phyloP scores from a whole-genome alignment of 2,888 invertebrate species.

The Tenthredo amoena region DNA sequence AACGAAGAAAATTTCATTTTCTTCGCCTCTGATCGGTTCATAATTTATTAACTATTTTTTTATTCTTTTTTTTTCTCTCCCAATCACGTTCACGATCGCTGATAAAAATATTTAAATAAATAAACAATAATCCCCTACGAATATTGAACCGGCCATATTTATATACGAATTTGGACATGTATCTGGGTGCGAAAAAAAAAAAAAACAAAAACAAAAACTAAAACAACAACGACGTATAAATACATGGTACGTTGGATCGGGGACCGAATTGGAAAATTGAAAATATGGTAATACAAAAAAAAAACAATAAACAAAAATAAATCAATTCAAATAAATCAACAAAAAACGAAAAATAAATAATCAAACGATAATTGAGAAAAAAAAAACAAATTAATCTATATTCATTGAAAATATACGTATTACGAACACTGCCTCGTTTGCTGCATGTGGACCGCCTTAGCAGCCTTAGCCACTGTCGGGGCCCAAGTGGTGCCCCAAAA shows the following conservation, averaged over 20 bases:
- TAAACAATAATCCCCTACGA: neutral
- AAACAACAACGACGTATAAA: conserved; percentile 6
- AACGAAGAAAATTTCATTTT: neutral
- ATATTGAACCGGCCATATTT: neutral
- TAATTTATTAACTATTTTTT: neutral
- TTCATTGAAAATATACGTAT: conserved; percentile 55
- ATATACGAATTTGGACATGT: neutral
- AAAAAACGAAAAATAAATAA: conserved; percentile 18
- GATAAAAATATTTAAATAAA: neutral
- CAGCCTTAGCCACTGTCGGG: conserved; percentile 82
- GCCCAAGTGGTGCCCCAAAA: conserved; percentile 88
- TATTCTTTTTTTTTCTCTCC: too few relatives aligned
- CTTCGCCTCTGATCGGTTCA: neutral
- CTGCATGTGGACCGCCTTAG: conserved; percentile 81
- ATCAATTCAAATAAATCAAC: neutral
- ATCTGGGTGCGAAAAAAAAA: neutral
- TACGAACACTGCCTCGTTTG: conserved; percentile 79
- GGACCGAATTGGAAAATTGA: neutral
- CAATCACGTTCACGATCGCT: neutral
- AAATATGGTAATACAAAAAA: neutral
- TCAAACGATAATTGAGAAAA: conserved; percentile 3
- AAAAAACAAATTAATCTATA: conserved; percentile 42
- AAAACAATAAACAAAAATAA: neutral
- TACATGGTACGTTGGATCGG: conserved; percentile 51
- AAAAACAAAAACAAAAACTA: conserved; percentile 53